Evolutionary conservation across 1,140 invertebrate species (phyloP), one percentile per base, ranked within the genome.

Genomic region (Vanessa atalanta): DNA sequence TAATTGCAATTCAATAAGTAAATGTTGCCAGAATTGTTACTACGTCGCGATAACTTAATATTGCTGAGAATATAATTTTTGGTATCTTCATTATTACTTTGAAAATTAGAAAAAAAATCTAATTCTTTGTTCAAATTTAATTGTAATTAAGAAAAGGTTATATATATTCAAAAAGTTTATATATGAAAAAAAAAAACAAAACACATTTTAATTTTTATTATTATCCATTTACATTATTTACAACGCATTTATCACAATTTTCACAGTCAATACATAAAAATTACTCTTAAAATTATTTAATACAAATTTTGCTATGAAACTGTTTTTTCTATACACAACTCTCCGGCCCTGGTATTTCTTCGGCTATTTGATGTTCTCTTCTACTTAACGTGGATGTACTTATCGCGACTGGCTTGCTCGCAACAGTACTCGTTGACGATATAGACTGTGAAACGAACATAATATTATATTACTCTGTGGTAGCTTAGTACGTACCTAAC

Each of bases 291-390:
- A 86, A 79, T 77, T 79, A 79, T 82, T 77, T 79, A 80, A 76
- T 80, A 82, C 65, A 55, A 72, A 47, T 65, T 66, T 16, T 13
- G 16, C 73, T 66, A 75, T 50, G 60, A 50, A 53, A 71, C 47
- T 67, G 61, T 61, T 47, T 63, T n/a, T 3, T 37, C 79, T 90
- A 92, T 85, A 92, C 90, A 90, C 90, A 92, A 84, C 90, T 92
- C 79, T 92, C 90, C 80, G 90, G 90, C 55, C 90, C 90, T 64
- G 90, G 90, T 51, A 92, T 90, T 74, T 91, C 88, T 79, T 92
- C 90, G 0, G 90, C 89, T 88, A 92, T 91, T 15, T 90, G 84
- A 72, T 90, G 90, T 75, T 90, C 90, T 83, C 90, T 82, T 79
- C 87, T 90, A 82, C 88, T 90, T 77, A 92, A 69, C 14, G 90